Conservation (phyloP, 1,140 invertebrate genomes). For the Orchesella cincta region DNA sequence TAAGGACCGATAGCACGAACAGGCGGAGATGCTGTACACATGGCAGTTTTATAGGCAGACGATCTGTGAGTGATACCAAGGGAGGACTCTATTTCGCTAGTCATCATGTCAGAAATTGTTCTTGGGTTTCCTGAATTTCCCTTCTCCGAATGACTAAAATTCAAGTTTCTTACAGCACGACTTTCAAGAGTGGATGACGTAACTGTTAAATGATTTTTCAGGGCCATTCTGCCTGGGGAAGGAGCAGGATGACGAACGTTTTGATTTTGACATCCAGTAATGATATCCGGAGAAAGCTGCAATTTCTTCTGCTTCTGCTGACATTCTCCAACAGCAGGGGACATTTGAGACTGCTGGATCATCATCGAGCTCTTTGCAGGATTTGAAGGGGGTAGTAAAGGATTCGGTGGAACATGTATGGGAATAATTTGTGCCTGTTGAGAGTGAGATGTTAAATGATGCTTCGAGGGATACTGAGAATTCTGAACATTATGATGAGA, state of each 20-base stretch:
- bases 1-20: slow-evolving; percentile 57
- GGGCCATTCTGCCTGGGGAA: slow-evolving; percentile 42
- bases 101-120: slow-evolving; percentile 65
- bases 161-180: slow-evolving; percentile 9
- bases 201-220: slow-evolving; percentile 40
- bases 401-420: neutral
- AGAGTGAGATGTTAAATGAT: slow-evolving; percentile 8
- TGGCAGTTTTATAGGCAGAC: slow-evolving; percentile 10
- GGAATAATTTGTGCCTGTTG: slow-evolving; percentile 48
- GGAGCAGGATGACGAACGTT: neutral
- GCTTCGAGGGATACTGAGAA: slow-evolving; percentile 23
- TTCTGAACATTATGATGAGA: neutral
- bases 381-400: neutral
- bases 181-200: neutral
- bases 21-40: slow-evolving; percentile 20
- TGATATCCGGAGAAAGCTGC: slow-evolving; percentile 47
- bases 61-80: slow-evolving; percentile 79
- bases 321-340: neutral
- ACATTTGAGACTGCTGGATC: slow-evolving; percentile 1
- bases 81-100: slow-evolving; percentile 83
- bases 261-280: neutral
- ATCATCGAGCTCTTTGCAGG: slow-evolving; percentile 30
- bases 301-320: slow-evolving; percentile 37
- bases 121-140: slow-evolving; percentile 46
- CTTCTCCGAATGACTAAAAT: neutral